Evolutionary conservation across 2,113 vertebrate genomes (phyloP).

Genomic region (Triplophysa dalaica): DNA sequence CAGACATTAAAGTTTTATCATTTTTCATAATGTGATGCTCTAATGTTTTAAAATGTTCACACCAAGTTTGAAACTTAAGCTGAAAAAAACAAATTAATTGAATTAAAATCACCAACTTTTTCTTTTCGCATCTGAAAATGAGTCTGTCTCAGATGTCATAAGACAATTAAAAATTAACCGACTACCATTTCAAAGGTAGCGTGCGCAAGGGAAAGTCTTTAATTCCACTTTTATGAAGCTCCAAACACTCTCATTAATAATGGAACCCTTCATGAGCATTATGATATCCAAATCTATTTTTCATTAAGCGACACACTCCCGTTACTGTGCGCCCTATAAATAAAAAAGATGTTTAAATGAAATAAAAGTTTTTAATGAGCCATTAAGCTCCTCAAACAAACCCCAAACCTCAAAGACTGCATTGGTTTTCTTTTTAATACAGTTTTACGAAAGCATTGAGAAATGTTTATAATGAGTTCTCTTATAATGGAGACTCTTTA

Average conservation of each 20-base stretch:
- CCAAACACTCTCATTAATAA: slow-evolving; percentile 52
- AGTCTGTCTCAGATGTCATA: slow-evolving; percentile 32
- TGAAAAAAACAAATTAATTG: slow-evolving; percentile 20
- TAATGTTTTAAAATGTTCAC: slow-evolving; percentile 7
- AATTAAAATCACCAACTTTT: slow-evolving; percentile 46
- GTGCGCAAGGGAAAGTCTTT: slow-evolving; percentile 34
- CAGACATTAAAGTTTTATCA: background rate
- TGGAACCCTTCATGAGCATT: slow-evolving; percentile 48
- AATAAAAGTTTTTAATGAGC: slow-evolving; percentile 52
- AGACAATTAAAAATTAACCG: slow-evolving; percentile 41
- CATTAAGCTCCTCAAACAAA: slow-evolving; percentile 43
- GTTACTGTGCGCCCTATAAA: slow-evolving; percentile 48
- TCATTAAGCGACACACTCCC: slow-evolving; percentile 41
- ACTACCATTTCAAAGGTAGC: slow-evolving; percentile 49
- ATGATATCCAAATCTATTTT: slow-evolving; percentile 52
- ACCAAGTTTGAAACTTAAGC: slow-evolving; percentile 5
- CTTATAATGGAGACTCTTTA: slow-evolving; percentile 5
- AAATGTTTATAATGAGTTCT: slow-evolving; percentile 15
- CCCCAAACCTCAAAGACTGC: slow-evolving; percentile 8
- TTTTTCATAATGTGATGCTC: background rate
- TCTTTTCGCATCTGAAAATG: slow-evolving; percentile 12
- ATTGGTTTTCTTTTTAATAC: slow-evolving; percentile 18
- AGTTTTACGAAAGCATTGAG: slow-evolving; percentile 35
- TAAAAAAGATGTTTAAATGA: slow-evolving; percentile 48
- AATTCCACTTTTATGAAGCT: slow-evolving; percentile 48